These are phyloP conservation scores for Pyrgilauda ruficollis DNA, from an alignment of 2,113 vertebrate species.

Conservation along the genomic window DNA sequence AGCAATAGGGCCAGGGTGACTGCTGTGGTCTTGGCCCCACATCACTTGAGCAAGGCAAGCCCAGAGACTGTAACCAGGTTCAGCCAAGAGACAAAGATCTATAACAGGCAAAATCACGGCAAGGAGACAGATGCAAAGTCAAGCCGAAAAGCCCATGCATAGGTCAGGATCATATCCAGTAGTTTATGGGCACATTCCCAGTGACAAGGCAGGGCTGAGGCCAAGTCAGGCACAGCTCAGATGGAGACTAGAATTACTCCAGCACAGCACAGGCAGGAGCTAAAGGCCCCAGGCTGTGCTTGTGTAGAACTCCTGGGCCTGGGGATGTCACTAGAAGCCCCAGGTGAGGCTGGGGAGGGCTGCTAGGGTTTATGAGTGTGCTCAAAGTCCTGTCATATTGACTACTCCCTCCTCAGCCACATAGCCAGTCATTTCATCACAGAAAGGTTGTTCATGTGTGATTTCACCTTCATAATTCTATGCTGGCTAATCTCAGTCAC, in stretches of 20 bases:
- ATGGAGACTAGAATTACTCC: background rate
- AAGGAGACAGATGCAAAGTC: background rate
- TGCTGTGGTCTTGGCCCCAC: background rate
- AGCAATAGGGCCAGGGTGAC: background rate
- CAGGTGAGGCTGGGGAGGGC: background rate
- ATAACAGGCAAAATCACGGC: background rate
- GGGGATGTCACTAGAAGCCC: background rate
- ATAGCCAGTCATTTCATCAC: background rate
- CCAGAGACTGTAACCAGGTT: background rate
- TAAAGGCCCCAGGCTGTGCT: background rate
- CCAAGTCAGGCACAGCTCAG: background rate
- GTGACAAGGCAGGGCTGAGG: background rate
- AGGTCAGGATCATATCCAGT: background rate
- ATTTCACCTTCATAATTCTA: background rate
- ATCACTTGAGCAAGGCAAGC: background rate
- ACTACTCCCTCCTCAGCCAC: background rate
- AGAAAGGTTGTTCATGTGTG: background rate
- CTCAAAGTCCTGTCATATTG: background rate
- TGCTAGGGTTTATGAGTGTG: background rate
- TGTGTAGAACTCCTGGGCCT: background rate
- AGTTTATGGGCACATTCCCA: background rate
- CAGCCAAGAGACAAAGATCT: background rate
- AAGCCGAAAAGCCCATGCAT: background rate
- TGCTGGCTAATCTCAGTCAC: background rate
- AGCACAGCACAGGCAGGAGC: background rate